Evolutionary conservation across 1,140 invertebrate species (phyloP).

Genomic region (Monomorium pharaonis): DNA sequence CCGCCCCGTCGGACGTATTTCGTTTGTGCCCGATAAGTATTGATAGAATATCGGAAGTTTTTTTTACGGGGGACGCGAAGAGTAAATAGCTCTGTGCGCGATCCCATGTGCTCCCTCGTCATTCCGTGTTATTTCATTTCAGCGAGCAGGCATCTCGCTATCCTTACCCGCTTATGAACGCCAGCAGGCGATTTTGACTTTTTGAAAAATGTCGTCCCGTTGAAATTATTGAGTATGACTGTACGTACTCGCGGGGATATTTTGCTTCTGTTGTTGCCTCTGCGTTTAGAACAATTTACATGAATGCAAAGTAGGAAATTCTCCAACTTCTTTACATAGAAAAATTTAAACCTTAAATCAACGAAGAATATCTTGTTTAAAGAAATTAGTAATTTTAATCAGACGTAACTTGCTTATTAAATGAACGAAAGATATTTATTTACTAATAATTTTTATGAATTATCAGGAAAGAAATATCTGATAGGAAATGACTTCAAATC

Average conservation of each 20-base stretch:
- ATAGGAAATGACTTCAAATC: too few species aligned
- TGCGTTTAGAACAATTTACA: neutral
- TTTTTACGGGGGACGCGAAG: slow-evolving; percentile 2
- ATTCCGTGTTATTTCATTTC: neutral
- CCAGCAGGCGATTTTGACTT: neutral
- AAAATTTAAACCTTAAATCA: too few species aligned
- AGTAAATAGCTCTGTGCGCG: neutral
- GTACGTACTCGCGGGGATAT: neutral
- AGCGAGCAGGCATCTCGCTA: neutral
- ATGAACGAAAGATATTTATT: too few species aligned
- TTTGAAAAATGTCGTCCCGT: neutral
- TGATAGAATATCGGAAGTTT: slow-evolving; percentile 6
- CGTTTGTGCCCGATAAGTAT: slow-evolving; percentile 13
- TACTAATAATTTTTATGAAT: too few species aligned
- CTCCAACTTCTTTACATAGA: neutral
- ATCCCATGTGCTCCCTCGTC: slow-evolving; percentile 10
- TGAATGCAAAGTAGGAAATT: neutral
- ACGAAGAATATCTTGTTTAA: too few species aligned
- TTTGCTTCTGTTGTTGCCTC: neutral
- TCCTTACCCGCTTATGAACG: neutral
- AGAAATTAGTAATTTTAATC: too few species aligned
- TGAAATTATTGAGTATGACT: neutral
- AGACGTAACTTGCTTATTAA: too few species aligned
- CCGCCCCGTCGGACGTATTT: neutral
- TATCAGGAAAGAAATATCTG: too few species aligned